Percentiles rank a stretch among this genome's conserved stretches.
Evolutionary conservation across 2,113 vertebrate species (phyloP).

Genomic region (Ceratotherium simum): DNA sequence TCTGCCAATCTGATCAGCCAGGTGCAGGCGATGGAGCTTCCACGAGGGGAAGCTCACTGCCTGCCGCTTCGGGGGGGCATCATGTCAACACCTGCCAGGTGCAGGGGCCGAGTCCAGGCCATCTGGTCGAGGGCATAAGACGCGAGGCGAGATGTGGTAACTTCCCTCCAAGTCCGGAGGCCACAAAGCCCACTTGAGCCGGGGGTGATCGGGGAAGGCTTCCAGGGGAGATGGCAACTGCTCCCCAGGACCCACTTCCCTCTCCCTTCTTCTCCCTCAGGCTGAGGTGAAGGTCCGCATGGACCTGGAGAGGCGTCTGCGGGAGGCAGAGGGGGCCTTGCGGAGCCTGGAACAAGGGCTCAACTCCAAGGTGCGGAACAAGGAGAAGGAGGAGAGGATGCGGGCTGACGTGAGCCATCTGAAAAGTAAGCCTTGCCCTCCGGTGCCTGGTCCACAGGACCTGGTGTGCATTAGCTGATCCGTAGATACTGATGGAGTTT

Average conservation of each 20-base stretch:
- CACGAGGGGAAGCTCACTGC: neutral
- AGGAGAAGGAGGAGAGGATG: conserved; percentile 95
- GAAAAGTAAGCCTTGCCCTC: conserved; percentile 90
- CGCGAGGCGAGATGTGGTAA: neutral
- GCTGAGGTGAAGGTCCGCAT: conserved; percentile 94
- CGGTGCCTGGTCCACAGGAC: neutral
- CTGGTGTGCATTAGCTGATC: neutral
- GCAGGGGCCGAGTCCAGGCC: too few species aligned
- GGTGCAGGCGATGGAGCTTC: neutral
- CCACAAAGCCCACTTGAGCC: neutral
- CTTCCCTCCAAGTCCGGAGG: neutral
- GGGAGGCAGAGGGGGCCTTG: conserved; percentile 94
- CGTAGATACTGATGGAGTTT: rapidly evolving
- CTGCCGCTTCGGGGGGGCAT: neutral
- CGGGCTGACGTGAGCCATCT: conserved; percentile 95
- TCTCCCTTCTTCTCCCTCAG: conserved; percentile 81
- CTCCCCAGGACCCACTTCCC: neutral
- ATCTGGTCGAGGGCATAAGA: neutral
- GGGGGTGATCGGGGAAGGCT: neutral
- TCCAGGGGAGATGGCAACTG: neutral
- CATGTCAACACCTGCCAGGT: neutral
- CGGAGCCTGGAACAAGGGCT: conserved; percentile 95
- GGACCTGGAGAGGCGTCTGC: conserved; percentile 93
- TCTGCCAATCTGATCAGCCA: neutral
- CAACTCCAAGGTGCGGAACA: conserved; percentile 90